Percentiles rank a stretch among this genome's conserved stretches.
Conservation (phyloP, 2,888 invertebrate species). For the Incurvaria masculella region DNA sequence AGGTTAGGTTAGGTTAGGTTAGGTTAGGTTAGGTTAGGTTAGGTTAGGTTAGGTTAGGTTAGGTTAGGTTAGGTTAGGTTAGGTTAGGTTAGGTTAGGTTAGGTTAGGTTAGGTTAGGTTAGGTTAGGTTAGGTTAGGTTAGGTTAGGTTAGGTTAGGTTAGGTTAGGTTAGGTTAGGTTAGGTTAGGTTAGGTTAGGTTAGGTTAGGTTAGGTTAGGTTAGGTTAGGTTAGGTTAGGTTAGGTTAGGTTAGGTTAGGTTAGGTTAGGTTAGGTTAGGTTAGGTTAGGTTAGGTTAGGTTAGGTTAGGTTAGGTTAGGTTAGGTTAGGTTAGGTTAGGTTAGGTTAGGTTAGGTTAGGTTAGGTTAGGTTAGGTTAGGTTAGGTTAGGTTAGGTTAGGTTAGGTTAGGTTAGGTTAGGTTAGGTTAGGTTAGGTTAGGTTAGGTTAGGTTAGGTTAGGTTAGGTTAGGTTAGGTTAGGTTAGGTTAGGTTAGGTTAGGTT, state of each 20-base stretch:
- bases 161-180: conserved; percentile 8
- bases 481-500: too few species aligned
- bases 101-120: conserved; percentile 7
- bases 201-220: conserved; percentile 7
- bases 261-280: conserved; percentile 8
- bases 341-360: conserved; percentile 8
- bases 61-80: conserved; percentile 8
- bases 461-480: too few species aligned
- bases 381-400: conserved; percentile 8
- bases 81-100: conserved; percentile 8
- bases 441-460: too few species aligned
- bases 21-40: conserved; percentile 5
- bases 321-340: conserved; percentile 8
- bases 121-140: conserved; percentile 8
- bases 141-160: conserved; percentile 8
- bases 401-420: conserved; percentile 1
- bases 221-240: conserved; percentile 8
- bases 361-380: conserved; percentile 8
- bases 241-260: conserved; percentile 8
- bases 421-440: too few species aligned
- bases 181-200: conserved; percentile 8
- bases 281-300: conserved; percentile 8
- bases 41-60: conserved; percentile 8
- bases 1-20: conserved; percentile 5
- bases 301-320: conserved; percentile 8